Conservation (phyloP, 2,888 invertebrate species). For the Scaptomyza flava region DNA sequence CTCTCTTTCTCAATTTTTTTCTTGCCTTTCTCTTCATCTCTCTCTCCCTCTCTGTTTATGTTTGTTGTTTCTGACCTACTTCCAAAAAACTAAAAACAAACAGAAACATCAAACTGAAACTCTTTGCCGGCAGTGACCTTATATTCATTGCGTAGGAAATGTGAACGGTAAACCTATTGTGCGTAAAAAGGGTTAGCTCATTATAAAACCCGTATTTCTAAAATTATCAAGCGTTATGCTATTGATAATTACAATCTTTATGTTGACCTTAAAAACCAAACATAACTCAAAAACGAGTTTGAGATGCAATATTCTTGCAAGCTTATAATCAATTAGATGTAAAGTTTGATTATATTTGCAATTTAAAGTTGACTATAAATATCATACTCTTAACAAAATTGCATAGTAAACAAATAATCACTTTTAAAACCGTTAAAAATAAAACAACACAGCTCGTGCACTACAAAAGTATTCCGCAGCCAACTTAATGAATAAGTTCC, state of each 20-base stretch:
- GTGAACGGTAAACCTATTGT: constrained; percentile 19
- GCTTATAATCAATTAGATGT: too few relatives aligned
- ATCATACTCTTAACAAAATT: neutral
- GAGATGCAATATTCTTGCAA: neutral
- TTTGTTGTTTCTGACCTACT: constrained; percentile 66
- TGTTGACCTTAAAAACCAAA: neutral
- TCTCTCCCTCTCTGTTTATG: constrained; percentile 52
- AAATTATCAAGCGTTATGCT: neutral
- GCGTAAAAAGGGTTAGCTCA: constrained; percentile 6
- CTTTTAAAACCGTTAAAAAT: neutral
- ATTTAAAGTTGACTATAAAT: neutral
- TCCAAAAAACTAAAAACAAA: constrained; percentile 32
- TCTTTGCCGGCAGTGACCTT: constrained; percentile 53
- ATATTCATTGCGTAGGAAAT: constrained; percentile 39
- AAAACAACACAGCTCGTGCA: neutral
- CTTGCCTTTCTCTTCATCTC: constrained; percentile 8
- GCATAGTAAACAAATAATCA: neutral
- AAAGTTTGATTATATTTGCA: neutral
- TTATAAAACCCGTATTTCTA: neutral
- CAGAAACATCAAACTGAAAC: constrained; percentile 20
- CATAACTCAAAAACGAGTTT: neutral
- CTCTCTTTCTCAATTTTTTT: constrained; percentile 7
- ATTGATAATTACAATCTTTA: neutral
- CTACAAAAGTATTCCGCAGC: neutral
- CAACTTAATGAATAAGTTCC: neutral